Base-by-base conservation (phyloP, 2,797 vertebrate species). In the Propithecus deckenii region DNA sequence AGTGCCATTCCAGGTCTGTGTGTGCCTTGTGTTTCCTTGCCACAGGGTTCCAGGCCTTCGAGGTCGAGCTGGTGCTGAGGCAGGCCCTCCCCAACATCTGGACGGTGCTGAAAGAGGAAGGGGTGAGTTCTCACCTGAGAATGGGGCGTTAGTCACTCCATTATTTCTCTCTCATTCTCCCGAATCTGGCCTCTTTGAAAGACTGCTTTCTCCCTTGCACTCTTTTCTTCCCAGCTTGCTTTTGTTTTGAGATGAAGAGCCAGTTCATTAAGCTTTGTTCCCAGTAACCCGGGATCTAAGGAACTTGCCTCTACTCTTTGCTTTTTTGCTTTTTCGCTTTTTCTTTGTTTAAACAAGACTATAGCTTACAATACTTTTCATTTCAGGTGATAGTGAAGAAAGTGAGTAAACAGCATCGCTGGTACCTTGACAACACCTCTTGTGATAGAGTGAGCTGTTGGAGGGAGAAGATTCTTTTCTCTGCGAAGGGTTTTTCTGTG, bases 371-470 rank as follows among this genome's bases (percentile, higher is more conserved):
- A n/a, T 65, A 5, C 38, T 86, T 0, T 81, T 46, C 87, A 9
- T 87, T 55, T 9, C 94, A 99, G 99, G 87, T 99, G 11, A 22
- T 97, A 22, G 98, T 99, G 92, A 98, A 98, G 97, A 99, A 99
- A 94, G 98, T 99, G 89, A 98, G 93, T 46, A 84, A 23, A 0
- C 92, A 96, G 32, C 91, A 86, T 7, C 98, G 98, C 35, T 96
- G 2, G 97, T 93, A 94, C 38, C 98, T 99, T 3, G 98, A 98
- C 84, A 98, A 98, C 61, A 96, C 98, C 48, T 89, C 96, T 25
- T 38, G 74, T 1, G 98, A 98, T 5, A 91, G 52, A 10, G 95
- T 93, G 12, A 93, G 0, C 75, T 98, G 97, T 55, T 97, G n/a
- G 96, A 97, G 95, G 87, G 98, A 99, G 67, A 94, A 97, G 28